A percentile compares a stretch with the other conserved stretches of the same genome.
These are phyloP conservation scores for Choristoneura fumiferana DNA, from an alignment of 1,140 invertebrate genomes.

Conservation along the genomic window DNA sequence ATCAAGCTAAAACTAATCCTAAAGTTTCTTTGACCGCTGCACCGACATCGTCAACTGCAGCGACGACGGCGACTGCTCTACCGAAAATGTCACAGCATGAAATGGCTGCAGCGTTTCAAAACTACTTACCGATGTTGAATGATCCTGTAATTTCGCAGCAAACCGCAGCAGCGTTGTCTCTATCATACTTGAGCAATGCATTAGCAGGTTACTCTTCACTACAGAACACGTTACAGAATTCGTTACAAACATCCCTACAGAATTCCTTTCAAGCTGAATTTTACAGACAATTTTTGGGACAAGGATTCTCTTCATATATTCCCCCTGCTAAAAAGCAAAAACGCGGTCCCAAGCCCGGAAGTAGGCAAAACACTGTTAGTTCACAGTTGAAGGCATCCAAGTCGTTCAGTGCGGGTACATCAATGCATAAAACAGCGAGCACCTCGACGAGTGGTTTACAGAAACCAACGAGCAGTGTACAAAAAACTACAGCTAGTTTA, in stretches of 20 bases:
- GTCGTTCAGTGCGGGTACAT: constrained; percentile 23
- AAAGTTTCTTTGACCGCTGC: constrained; percentile 34
- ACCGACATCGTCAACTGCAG: constrained; percentile 27
- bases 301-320: constrained; percentile 46
- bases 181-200: constrained; percentile 62
- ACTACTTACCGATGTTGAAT: constrained; percentile 55
- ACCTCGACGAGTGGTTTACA: neutral
- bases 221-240: constrained; percentile 49
- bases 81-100: constrained; percentile 60
- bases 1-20: constrained; percentile 18
- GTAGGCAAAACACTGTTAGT: constrained; percentile 21
- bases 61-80: constrained; percentile 29
- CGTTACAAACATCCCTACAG: constrained; percentile 48
- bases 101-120: constrained; percentile 60
- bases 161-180: constrained; percentile 53
- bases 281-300: constrained; percentile 56
- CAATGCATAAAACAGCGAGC: constrained; percentile 4
- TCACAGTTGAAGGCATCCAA: constrained; percentile 40
- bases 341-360: constrained; percentile 49
- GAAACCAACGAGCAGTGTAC: neutral
- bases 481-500: neutral
- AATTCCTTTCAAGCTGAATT: constrained; percentile 69
- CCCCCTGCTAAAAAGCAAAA: constrained; percentile 56
- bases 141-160: constrained; percentile 58
- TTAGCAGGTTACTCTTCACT: constrained; percentile 45